A percentile compares a stretch with the other conserved stretches of the same genome.
These are phyloP conservation scores for Pterostichus madidus DNA, from an alignment of 2,888 invertebrate genomes.

Conservation along the genomic window DNA sequence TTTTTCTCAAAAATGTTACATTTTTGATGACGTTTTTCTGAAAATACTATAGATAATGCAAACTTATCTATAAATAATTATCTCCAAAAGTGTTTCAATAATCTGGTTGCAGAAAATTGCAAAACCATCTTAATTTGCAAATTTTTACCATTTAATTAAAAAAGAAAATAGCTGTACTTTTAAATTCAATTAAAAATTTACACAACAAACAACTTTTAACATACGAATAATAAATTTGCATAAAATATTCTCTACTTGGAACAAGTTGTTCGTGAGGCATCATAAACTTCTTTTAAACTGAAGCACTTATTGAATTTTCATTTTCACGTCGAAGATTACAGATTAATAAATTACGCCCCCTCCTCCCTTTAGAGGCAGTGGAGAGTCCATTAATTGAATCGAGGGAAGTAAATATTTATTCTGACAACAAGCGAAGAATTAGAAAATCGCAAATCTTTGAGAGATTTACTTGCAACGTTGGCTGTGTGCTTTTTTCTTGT, in stretches of 20 bases:
- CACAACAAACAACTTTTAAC: not conserved
- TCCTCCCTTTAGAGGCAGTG: not conserved
- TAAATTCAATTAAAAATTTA: not conserved
- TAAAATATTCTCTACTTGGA: too few species aligned
- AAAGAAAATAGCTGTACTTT: not conserved
- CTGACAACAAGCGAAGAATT: slow-evolving; percentile 25
- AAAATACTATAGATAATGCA: too few species aligned
- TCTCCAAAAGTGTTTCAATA: too few species aligned
- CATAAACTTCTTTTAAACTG: not conserved
- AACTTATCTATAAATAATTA: too few species aligned
- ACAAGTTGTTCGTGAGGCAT: too few species aligned
- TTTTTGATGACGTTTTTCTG: too few species aligned
- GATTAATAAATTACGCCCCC: slow-evolving; percentile 32
- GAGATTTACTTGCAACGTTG: slow-evolving; percentile 19
- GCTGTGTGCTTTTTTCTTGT: slow-evolving; percentile 16
- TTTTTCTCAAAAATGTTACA: too few species aligned
- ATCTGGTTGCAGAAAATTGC: too few species aligned
- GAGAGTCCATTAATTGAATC: slow-evolving; percentile 45
- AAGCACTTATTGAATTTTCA: slow-evolving; percentile 47
- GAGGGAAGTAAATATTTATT: slow-evolving; percentile 46
- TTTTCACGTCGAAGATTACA: slow-evolving; percentile 7
- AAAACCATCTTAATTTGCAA: too few species aligned
- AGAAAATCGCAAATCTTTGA: not conserved
- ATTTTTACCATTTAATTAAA: not conserved
- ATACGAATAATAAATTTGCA: too few species aligned